Evolutionary conservation across 2,113 vertebrate genomes (phyloP).

Genomic region (Aix galericulata): DNA sequence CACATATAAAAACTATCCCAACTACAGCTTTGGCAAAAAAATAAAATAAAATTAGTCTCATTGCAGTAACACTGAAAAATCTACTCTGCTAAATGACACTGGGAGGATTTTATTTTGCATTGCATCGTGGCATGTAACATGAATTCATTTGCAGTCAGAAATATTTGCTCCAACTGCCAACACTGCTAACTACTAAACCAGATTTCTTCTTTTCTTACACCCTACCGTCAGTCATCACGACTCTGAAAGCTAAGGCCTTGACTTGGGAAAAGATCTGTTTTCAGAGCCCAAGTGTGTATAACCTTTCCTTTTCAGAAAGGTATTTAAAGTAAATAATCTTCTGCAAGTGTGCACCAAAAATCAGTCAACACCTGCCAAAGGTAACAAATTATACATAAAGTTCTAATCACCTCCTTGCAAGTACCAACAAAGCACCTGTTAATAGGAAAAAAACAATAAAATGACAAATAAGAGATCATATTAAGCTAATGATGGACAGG

Average conservation of each 20-base stretch:
- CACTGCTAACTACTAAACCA: not conserved
- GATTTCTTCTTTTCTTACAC: not conserved
- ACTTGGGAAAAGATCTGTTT: not conserved
- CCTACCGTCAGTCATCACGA: not conserved
- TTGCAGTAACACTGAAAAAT: not conserved
- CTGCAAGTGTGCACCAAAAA: not conserved
- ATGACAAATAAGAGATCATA: not conserved
- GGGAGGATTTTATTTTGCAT: not conserved
- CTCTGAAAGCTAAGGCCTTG: not conserved
- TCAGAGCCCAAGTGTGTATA: not conserved
- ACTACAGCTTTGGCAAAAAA: not conserved
- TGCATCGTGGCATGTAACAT: not conserved
- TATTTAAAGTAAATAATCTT: not conserved
- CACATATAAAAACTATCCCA: not conserved
- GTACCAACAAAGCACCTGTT: not conserved
- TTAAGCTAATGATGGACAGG: not conserved
- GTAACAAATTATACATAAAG: not conserved
- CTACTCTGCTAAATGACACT: not conserved
- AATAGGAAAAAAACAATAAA: not conserved
- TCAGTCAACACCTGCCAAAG: not conserved
- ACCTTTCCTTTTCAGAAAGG: not conserved
- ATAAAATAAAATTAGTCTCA: not conserved
- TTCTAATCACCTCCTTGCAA: not conserved
- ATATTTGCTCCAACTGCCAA: not conserved
- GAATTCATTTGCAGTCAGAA: not conserved